Percentiles rank a stretch among this genome's conserved stretches.
Conservation (phyloP, 1,140 invertebrate species). For the Heterodera schachtii region DNA sequence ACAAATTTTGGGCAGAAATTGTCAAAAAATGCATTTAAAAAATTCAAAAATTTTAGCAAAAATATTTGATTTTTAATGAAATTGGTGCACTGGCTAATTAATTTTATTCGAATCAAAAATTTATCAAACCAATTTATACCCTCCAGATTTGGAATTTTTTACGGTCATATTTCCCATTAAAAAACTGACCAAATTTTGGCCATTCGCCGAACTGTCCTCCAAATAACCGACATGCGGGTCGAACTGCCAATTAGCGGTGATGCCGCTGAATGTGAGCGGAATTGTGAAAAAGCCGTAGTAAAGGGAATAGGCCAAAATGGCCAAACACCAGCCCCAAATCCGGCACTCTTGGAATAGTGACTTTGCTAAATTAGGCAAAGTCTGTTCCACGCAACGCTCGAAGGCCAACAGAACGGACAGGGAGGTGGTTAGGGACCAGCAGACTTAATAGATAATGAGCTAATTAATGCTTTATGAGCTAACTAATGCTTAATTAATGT, state of each 20-base stretch:
- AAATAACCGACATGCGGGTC: conserved; percentile 21
- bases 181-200: not conserved
- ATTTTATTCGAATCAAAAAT: no score
- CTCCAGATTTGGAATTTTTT: no score
- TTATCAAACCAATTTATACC: no score
- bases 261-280: conserved; percentile 8
- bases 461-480: not conserved
- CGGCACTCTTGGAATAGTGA: not conserved
- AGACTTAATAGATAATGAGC: not conserved
- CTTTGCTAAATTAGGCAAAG: not conserved
- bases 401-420: not conserved
- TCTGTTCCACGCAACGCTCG: conserved; percentile 3
- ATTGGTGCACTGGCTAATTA: no score
- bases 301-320: conserved; percentile 11
- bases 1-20: no score
- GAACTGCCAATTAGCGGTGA: conserved; percentile 18
- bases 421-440: not conserved
- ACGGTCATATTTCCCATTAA: not conserved
- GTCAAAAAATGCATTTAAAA: not conserved
- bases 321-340: not conserved
- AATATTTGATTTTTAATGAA: no score
- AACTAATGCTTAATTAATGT: not conserved
- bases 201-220: not conserved
- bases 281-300: conserved; percentile 18
- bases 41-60: not conserved